Base-by-base conservation (phyloP, 2,888 invertebrate species). In the Drosophila lutescens region DNA sequence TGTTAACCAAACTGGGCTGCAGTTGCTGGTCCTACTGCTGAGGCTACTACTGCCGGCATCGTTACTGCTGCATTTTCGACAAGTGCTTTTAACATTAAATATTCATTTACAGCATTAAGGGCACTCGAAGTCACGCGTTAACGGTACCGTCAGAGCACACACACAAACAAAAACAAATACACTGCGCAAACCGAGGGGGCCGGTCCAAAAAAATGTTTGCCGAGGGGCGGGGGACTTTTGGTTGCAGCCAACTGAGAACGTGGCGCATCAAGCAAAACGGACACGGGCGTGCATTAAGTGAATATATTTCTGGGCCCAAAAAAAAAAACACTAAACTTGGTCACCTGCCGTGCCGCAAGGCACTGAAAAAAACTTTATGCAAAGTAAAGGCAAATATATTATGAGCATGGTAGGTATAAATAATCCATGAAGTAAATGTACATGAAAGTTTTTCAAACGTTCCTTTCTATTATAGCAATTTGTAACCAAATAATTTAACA, bases 21-120 rank as follows among this genome's bases (percentile, higher is more conserved):
- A 85, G 63, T 62, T 67, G 44, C 63, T 71, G 34, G n/a, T 54
- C 34, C 40, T 53, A 62, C 57, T 44, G 61, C 44, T 65, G 65
- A 53, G 53, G 56, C 58, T 57, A 44, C 59, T 60, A 47, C 57
- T 55, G 57, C 59, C 77, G 60, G 62, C 66, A 51, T 62, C 65
- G 34, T 59, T 68, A 56, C 73, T 77, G 77, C 76, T 88, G 88
- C 85, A 88, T 85, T 85, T 83, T 85, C 88, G 85, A 86, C 85
- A 85, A 85, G 85, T 85, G 85, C 85, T 89, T 89, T 86, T 87
- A 87, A 87, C 88, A 86, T 86, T 86, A 86, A 86, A 86, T 86
- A 89, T 86, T 87, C 89, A 86, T 86, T 86, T 89, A 82, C 88
- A 83, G 86, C 89, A 89, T 89, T 86, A 86, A 86, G 89, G 86